A percentile compares a stretch with the other conserved stretches of the same genome.
These are phyloP conservation scores for Tetrao urogallus DNA, from an alignment of 2,113 vertebrate genomes.

Conservation along the genomic window DNA sequence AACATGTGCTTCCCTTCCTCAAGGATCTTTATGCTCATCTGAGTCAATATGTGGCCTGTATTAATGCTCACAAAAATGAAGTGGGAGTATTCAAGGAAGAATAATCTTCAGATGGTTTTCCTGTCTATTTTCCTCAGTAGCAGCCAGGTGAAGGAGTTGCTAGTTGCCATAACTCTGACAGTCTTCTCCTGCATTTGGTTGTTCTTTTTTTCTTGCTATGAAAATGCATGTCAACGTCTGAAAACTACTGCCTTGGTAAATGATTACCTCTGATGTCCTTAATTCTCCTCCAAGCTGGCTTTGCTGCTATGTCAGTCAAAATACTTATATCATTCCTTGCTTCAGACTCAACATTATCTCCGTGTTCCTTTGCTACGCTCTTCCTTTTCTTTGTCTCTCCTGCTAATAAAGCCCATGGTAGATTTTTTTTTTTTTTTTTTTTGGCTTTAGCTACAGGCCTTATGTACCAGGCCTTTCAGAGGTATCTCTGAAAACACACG, in stretches of 20 bases:
- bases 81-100: slow-evolving; percentile 31
- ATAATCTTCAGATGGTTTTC: slow-evolving; percentile 10
- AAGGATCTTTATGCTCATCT: slow-evolving; percentile 33
- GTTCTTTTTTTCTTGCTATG: background rate
- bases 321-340: background rate
- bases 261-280: slow-evolving; percentile 19
- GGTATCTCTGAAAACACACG: background rate
- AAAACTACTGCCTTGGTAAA: slow-evolving; percentile 25
- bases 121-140: slow-evolving; percentile 19
- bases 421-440: background rate
- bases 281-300: slow-evolving; percentile 6
- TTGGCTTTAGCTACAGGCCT: background rate
- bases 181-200: background rate
- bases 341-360: slow-evolving; percentile 18
- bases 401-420: slow-evolving; percentile 14
- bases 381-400: slow-evolving; percentile 18
- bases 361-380: background rate
- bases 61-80: slow-evolving; percentile 16
- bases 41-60: background rate
- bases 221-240: slow-evolving; percentile 9
- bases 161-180: background rate
- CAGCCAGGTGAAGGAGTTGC: background rate
- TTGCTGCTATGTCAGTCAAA: slow-evolving; percentile 3
- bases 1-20: slow-evolving; percentile 45
- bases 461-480: background rate